These are phyloP conservation scores for Cinclus cinclus DNA, from an alignment of 2,113 vertebrate species.

Conservation along the genomic window DNA sequence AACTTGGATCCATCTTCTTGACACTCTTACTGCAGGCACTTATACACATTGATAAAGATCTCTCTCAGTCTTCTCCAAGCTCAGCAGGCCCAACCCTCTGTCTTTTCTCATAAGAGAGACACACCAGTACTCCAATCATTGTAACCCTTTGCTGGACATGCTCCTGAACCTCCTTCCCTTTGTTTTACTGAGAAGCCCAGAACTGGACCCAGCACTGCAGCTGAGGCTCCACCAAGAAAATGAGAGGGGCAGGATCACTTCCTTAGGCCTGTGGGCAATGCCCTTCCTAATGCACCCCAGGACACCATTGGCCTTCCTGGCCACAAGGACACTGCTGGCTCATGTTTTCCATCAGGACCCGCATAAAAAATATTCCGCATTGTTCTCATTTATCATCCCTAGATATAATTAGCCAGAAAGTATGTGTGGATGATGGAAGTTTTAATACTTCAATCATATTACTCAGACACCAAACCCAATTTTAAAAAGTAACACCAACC, in stretches of 20 bases:
- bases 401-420: neutral
- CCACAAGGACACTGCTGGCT: neutral
- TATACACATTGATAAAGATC: neutral
- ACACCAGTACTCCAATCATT: neutral
- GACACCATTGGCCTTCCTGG: too few relatives aligned
- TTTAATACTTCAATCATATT: neutral
- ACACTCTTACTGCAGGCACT: accelerated
- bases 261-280: accelerated
- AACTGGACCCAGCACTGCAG: neutral
- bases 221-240: neutral
- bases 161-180: neutral
- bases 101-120: neutral
- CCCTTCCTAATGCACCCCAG: neutral
- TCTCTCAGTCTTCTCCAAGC: neutral
- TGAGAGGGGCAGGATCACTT: neutral
- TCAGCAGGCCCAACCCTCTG: neutral
- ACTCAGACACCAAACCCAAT: neutral
- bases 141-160: neutral
- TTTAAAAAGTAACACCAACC: neutral
- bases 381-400: neutral
- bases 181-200: neutral
- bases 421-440: neutral
- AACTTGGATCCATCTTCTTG: neutral
- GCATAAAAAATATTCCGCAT: neutral
- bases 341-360: neutral